Percentiles rank a stretch among this genome's conserved stretches.
Conservation (phyloP, 2,797 vertebrate genomes). For the Epinephelus coioides region DNA sequence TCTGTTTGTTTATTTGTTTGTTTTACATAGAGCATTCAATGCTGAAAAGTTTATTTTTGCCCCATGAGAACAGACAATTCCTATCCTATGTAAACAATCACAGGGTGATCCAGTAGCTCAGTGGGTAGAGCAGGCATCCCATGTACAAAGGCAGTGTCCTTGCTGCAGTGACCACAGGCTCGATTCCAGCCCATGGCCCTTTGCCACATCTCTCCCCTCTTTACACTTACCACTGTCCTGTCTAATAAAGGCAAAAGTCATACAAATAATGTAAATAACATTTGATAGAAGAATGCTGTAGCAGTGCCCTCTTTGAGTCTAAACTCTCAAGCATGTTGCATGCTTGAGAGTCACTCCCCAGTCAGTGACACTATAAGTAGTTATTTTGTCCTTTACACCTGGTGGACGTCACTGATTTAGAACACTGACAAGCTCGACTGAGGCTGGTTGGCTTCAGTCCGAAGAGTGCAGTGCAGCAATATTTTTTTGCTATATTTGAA, state of each 20-base stretch:
- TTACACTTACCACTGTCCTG: too few species aligned
- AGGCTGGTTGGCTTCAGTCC: background rate
- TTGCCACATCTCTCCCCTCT: too few species aligned
- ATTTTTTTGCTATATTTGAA: conserved; percentile 10
- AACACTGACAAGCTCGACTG: background rate
- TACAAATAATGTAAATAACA: too few species aligned
- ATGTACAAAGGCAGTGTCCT: too few species aligned
- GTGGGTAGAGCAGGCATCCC: too few species aligned
- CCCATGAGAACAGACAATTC: background rate
- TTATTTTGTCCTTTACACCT: background rate
- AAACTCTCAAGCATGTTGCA: background rate
- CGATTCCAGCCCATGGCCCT: too few species aligned
- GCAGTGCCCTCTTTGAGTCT: too few species aligned
- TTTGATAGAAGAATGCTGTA: background rate
- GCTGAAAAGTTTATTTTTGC: background rate
- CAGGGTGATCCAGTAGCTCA: too few species aligned
- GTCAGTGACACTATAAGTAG: background rate
- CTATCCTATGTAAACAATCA: too few species aligned
- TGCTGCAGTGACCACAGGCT: too few species aligned
- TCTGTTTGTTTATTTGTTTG: too few species aligned
- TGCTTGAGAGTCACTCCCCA: background rate
- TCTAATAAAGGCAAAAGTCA: too few species aligned
- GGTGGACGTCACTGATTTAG: background rate
- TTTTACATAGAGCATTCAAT: background rate
- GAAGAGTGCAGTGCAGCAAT: background rate